Evolutionary conservation across 2,113 vertebrate species (phyloP), one percentile per base, ranked within the genome.

Genomic region (Triplophysa rosa): DNA sequence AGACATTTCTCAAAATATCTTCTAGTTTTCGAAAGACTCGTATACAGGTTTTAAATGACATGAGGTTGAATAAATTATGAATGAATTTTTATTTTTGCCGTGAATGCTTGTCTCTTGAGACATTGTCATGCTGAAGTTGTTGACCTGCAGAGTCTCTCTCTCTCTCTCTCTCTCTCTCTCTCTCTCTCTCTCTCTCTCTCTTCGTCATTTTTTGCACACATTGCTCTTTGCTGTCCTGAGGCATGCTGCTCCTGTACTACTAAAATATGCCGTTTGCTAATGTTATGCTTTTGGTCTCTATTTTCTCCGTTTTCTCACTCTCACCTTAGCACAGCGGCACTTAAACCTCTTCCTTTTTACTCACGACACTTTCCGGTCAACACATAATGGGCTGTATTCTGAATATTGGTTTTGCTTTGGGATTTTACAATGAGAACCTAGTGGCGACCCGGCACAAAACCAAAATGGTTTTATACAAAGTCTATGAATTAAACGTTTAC

Each of bases 131-230:
- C 68, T 71, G 19, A 40, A 37, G 29, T 71, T 23, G 69, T 58
- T 71, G 67, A 70, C 24, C 24, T 54, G 24, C 16, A 33, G 16
- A 19, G 26, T 56, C 68, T 42, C 68, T 70, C 47, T 49, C 8
- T n/a, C 49, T 13, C 49, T 8, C 24, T 37, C 68, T 24, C 70
- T 42, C 29, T 19, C 68, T 21, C 17, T 56, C 54, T 14, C 67
- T 29, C 47, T 12, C 45, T 54, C 67, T 42, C 69, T 59, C 29
- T 19, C 49, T 40, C 19, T 56, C 29, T 23, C 68, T 23, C 21
- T 19, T 2, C 26, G 10, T 19, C 29, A 72, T 72, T 72, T 72
- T 72, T 72, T 54, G 59, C 54, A 58, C 54, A 13, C 54, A 37
- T n/a, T 72, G 52, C n/a, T 14, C 33, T 1, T 45, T 23, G 54